Evolutionary conservation across 2,888 invertebrate genomes (phyloP).

Genomic region (Diarsia rubi): DNA sequence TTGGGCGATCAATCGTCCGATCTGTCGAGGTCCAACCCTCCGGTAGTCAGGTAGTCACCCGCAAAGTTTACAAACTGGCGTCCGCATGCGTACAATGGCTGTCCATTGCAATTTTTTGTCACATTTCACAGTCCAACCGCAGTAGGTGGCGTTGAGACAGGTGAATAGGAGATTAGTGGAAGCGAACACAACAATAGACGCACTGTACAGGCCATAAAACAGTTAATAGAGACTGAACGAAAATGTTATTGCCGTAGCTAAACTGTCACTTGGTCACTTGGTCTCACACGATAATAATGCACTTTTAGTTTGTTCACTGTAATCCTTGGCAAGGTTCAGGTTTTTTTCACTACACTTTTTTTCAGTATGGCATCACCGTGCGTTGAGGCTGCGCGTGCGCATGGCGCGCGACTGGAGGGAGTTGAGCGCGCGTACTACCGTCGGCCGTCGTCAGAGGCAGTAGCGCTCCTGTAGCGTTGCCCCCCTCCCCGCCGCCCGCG

Average conservation of each 20-base stretch:
- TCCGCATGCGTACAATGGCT: constrained; percentile 79
- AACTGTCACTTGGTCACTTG: constrained; percentile 75
- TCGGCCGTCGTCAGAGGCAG: constrained; percentile 86
- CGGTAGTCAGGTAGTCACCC: constrained; percentile 87
- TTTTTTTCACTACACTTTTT: constrained; percentile 69
- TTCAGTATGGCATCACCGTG: constrained; percentile 71
- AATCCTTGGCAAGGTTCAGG: constrained; percentile 79
- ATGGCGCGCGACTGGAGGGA: constrained; percentile 87
- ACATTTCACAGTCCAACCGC: constrained; percentile 89
- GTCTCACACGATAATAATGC: constrained; percentile 67
- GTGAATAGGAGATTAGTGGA: constrained; percentile 88
- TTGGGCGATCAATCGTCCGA: constrained; percentile 84
- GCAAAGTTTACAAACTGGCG: constrained; percentile 87
- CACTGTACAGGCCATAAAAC: constrained; percentile 87
- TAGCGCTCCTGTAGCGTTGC: constrained; percentile 87
- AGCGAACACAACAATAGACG: constrained; percentile 87
- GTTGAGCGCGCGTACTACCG: constrained; percentile 89
- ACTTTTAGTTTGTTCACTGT: constrained; percentile 80
- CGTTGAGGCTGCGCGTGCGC: constrained; percentile 85
- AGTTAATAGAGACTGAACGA: constrained; percentile 83
- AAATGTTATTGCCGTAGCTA: constrained; percentile 77
- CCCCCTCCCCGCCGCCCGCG: constrained; percentile 62
- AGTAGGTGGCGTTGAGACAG: constrained; percentile 83
- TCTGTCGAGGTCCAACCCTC: constrained; percentile 80
- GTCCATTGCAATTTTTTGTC: constrained; percentile 90